phyloP scores from a whole-genome alignment of 2,113 vertebrate genomes.

The Ciconia maguari region DNA sequence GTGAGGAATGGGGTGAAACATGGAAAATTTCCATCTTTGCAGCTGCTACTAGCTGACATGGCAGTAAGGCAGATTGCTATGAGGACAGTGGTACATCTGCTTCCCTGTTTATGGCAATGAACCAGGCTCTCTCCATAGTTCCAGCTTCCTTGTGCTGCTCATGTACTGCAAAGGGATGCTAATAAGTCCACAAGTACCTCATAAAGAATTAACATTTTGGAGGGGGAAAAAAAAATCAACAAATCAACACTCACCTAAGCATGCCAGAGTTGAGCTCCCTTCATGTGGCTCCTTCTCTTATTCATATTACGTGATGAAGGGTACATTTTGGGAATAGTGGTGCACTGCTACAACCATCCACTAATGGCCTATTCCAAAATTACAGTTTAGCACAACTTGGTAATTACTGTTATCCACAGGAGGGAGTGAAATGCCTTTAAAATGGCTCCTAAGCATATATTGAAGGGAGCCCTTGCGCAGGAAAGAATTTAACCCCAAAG shows the following conservation, averaged over 20 bases:
- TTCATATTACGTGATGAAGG: not conserved
- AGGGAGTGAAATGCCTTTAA: not conserved
- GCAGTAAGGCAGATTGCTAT: constrained; percentile 2
- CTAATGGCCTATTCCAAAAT: not conserved
- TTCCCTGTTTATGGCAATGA: constrained; percentile 3
- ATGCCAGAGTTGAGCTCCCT: not conserved
- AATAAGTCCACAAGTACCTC: not conserved
- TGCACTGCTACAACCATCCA: not conserved
- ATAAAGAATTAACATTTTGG: not conserved
- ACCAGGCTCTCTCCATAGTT: not conserved
- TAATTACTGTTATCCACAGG: not conserved
- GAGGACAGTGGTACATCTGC: constrained; percentile 32
- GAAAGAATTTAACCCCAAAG: not conserved
- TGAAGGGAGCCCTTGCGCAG: not conserved
- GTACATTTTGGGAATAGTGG: not conserved
- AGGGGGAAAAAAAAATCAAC: not conserved
- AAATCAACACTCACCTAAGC: not conserved
- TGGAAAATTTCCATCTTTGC: constrained; percentile 32
- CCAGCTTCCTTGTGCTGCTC: not conserved
- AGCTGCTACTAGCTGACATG: constrained; percentile 24
- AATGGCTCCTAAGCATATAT: not conserved
- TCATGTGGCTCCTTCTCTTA: not conserved
- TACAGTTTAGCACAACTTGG: not conserved
- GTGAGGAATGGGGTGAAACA: not conserved
- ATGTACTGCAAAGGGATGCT: not conserved